These are phyloP conservation scores for Gortyna flavago DNA, from an alignment of 2,888 invertebrate species.

Conservation along the genomic window DNA sequence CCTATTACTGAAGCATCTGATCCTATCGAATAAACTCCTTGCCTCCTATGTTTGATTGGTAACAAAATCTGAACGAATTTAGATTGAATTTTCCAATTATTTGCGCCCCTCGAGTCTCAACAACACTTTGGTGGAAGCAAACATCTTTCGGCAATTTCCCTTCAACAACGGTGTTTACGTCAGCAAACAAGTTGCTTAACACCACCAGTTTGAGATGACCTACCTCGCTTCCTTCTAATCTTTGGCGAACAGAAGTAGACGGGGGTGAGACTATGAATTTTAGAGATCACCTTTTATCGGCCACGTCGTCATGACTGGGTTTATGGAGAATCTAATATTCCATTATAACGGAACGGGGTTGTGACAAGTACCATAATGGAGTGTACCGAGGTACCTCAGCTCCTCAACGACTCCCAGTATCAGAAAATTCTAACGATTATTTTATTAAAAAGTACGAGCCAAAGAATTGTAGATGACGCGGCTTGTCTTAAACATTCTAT, in stretches of 20 bases:
- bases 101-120: slow-evolving; percentile 68
- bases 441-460: slow-evolving; percentile 59
- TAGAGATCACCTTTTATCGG: slow-evolving; percentile 80
- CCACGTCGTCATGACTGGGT: slow-evolving; percentile 73
- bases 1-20: slow-evolving; percentile 51
- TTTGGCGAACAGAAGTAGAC: slow-evolving; percentile 43
- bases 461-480: slow-evolving; percentile 65
- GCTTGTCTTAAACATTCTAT: slow-evolving; percentile 69
- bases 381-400: slow-evolving; percentile 71
- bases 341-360: slow-evolving; percentile 81
- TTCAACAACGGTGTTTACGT: slow-evolving; percentile 77
- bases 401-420: slow-evolving; percentile 68
- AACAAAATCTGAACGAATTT: slow-evolving; percentile 74
- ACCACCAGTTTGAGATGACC: slow-evolving; percentile 72
- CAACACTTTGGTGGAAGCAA: slow-evolving; percentile 76
- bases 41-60: slow-evolving; percentile 54
- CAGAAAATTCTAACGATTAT: slow-evolving; percentile 66
- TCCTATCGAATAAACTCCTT: slow-evolving; percentile 56
- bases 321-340: slow-evolving; percentile 87
- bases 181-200: slow-evolving; percentile 76
- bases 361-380: slow-evolving; percentile 80
- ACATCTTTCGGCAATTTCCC: slow-evolving; percentile 82
- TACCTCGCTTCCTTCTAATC: slow-evolving; percentile 49
- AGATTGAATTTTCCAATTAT: slow-evolving; percentile 81
- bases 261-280: slow-evolving; percentile 66